Conservation (phyloP, 2,888 invertebrate genomes). For the Lobophora halterata region DNA sequence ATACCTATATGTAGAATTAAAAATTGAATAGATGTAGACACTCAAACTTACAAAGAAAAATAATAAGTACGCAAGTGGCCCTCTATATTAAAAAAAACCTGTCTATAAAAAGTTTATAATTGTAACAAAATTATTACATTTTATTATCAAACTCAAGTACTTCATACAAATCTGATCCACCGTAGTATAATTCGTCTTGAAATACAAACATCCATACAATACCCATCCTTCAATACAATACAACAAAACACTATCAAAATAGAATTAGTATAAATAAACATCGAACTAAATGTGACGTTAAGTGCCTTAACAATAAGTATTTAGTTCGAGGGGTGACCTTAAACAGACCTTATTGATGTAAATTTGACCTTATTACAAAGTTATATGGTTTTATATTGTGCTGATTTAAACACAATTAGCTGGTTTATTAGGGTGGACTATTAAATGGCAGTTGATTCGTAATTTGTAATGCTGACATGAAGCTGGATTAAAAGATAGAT, state of each 20-base stretch:
- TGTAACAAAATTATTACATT: conserved; percentile 13
- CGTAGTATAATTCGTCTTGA: conserved; percentile 17
- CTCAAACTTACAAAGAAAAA: no score
- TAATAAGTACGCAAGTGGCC: no score
- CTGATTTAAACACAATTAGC: conserved; percentile 15
- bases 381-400: conserved; percentile 6
- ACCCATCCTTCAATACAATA: conserved; percentile 25
- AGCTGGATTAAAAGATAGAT: conserved; percentile 64
- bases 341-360: conserved; percentile 7
- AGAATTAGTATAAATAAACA: conserved; percentile 72
- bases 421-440: conserved; percentile 26
- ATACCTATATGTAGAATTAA: no score
- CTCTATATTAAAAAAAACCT: not conserved
- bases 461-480: conserved; percentile 27
- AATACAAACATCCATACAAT: conserved; percentile 31
- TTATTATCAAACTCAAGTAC: conserved; percentile 12
- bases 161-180: conserved; percentile 13
- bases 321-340: conserved; percentile 40
- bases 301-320: conserved; percentile 62
- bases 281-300: conserved; percentile 60
- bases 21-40: no score
- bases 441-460: conserved; percentile 30
- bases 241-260: conserved; percentile 60
- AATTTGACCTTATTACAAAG: not conserved
- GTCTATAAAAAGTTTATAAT: conserved; percentile 3